Evolutionary conservation across 2,113 vertebrate genomes (phyloP).

Genomic region (Thunnus maccoyii): DNA sequence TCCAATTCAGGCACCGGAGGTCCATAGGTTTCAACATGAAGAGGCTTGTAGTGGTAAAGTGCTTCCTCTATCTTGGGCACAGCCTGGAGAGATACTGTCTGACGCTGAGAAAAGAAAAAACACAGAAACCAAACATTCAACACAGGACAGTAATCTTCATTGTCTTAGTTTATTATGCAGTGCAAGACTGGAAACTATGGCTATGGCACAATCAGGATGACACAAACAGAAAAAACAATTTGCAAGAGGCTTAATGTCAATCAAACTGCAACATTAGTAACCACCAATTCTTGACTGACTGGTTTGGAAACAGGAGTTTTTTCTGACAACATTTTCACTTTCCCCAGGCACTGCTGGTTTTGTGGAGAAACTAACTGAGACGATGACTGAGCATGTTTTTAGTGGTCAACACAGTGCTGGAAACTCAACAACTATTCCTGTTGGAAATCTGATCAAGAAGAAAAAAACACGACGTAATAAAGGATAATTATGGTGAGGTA

Average conservation of each 20-base stretch:
- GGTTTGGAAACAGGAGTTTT: conserved; percentile 60
- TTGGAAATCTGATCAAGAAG: conserved; percentile 2
- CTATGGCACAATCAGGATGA: conserved; percentile 26
- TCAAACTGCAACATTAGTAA: conserved; percentile 45
- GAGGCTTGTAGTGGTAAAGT: conserved; percentile 90
- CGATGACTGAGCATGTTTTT: conserved; percentile 50
- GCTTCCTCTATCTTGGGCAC: conserved; percentile 89
- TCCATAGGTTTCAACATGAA: conserved; percentile 89
- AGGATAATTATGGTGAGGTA: not conserved
- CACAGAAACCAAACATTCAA: conserved; percentile 26
- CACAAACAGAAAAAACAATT: conserved; percentile 22
- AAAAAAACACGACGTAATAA: conserved; percentile 7
- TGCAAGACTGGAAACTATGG: conserved; percentile 32
- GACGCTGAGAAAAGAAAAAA: conserved; percentile 83
- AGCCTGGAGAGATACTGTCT: conserved; percentile 91
- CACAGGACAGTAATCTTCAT: conserved; percentile 42
- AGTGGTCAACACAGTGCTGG: conserved; percentile 4
- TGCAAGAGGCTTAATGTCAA: conserved; percentile 47
- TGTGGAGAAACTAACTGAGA: conserved; percentile 19
- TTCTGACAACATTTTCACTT: conserved; percentile 51
- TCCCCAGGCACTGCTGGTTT: conserved; percentile 17
- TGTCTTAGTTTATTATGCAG: conserved; percentile 25
- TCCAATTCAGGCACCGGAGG: conserved; percentile 91
- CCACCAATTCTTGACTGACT: conserved; percentile 56
- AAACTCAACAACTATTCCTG: conserved; percentile 11